Evolutionary conservation across 1,140 invertebrate genomes (phyloP).

Genomic region (Coelopa frigida): DNA sequence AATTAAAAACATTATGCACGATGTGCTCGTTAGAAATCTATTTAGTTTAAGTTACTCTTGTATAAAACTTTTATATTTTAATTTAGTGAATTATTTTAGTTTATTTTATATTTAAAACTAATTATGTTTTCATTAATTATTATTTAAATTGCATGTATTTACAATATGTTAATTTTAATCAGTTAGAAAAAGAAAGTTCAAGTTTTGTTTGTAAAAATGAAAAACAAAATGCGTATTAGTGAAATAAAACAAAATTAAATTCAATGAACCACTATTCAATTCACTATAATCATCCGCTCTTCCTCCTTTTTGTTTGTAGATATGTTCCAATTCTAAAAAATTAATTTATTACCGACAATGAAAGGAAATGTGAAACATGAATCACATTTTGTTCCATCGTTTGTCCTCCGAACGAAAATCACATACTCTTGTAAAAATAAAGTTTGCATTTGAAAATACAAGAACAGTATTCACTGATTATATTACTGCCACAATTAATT

Average conservation of each 20-base stretch:
- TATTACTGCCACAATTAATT: too few relatives aligned
- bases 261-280: neutral
- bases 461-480: too few relatives aligned
- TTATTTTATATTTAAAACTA: slow-evolving; percentile 7
- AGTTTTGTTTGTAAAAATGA: too few relatives aligned
- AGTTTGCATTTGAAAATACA: slow-evolving; percentile 3
- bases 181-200: too few relatives aligned
- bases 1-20: neutral
- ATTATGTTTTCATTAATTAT: slow-evolving; percentile 3
- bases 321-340: neutral
- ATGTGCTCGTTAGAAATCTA: neutral
- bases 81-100: slow-evolving; percentile 6
- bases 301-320: neutral
- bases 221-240: too few relatives aligned
- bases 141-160: slow-evolving; percentile 4
- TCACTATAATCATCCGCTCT: neutral
- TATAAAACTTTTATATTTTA: neutral
- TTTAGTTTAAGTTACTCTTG: neutral
- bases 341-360: neutral
- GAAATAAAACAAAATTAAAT: slow-evolving; percentile 1
- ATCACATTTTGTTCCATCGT: too few relatives aligned
- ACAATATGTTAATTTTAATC: too few relatives aligned
- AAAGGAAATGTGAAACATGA: neutral
- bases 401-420: too few relatives aligned
- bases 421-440: too few relatives aligned